These are phyloP conservation scores for Cherax destructor DNA, from an alignment of 1,140 invertebrate genomes.

Conservation along the genomic window DNA sequence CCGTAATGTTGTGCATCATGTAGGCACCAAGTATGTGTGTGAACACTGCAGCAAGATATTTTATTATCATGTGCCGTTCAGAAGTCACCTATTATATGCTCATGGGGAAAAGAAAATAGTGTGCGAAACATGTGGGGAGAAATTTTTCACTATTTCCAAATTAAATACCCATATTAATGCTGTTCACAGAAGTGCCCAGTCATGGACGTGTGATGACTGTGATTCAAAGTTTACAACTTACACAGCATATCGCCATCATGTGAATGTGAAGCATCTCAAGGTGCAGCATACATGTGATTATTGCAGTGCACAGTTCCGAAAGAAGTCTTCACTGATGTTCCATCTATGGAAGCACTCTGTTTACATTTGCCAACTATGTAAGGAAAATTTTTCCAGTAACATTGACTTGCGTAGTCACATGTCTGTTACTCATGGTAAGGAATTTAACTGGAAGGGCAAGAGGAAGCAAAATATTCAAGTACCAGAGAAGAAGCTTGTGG, in stretches of 20 bases:
- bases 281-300: constrained; percentile 59
- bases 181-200: constrained; percentile 66
- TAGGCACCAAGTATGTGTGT: constrained; percentile 63
- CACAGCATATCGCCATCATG: constrained; percentile 68
- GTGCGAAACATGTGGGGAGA: constrained; percentile 70
- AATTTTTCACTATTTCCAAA: constrained; percentile 70
- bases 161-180: constrained; percentile 71
- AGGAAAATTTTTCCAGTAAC: constrained; percentile 28
- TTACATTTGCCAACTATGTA: constrained; percentile 60
- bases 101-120: constrained; percentile 71
- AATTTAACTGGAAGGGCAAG: constrained; percentile 42
- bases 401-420: constrained; percentile 50
- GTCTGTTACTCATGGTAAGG: constrained; percentile 40
- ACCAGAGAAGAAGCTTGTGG: constrained; percentile 33
- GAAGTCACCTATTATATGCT: constrained; percentile 65
- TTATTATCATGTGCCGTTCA: constrained; percentile 67
- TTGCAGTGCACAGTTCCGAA: constrained; percentile 63
- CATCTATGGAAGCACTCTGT: constrained; percentile 68
- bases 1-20: constrained; percentile 61
- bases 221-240: constrained; percentile 67
- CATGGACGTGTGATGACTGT: constrained; percentile 66
- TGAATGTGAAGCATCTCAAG: constrained; percentile 65
- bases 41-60: constrained; percentile 68
- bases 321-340: constrained; percentile 57
- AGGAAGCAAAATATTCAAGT: constrained; percentile 28